Conservation (phyloP, 2,113 vertebrate genomes). For the Glaucomys volans region DNA sequence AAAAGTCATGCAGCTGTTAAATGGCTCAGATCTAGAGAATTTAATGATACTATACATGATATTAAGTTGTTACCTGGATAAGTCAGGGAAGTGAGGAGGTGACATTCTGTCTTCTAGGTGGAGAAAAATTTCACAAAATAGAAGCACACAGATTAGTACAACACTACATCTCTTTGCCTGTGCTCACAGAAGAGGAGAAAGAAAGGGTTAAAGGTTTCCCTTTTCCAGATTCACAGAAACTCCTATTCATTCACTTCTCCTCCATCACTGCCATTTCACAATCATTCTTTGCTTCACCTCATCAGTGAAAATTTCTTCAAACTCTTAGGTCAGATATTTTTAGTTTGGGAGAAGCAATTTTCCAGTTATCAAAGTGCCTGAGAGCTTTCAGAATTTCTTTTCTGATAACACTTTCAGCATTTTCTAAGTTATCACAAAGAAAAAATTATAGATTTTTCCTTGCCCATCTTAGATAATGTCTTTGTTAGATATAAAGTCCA, state of each 20-base stretch:
- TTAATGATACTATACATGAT: background rate
- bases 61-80: background rate
- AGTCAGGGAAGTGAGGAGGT: background rate
- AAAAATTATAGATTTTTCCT: background rate
- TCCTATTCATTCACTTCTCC: background rate
- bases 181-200: background rate
- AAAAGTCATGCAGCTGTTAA: background rate
- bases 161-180: background rate
- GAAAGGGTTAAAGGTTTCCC: background rate
- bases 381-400: background rate
- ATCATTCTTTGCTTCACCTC: background rate
- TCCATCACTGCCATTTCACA: background rate
- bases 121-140: background rate
- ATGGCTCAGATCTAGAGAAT: background rate
- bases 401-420: background rate
- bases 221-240: background rate
- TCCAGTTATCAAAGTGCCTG: conserved; percentile 23
- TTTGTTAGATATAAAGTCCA: background rate
- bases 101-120: background rate
- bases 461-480: background rate
- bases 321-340: conserved; percentile 7
- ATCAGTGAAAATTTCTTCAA: background rate
- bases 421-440: background rate
- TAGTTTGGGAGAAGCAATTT: conserved; percentile 34
- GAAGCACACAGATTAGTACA: background rate